Base-by-base conservation (phyloP, 2,797 vertebrate species). In the Nannoperca obscura region DNA sequence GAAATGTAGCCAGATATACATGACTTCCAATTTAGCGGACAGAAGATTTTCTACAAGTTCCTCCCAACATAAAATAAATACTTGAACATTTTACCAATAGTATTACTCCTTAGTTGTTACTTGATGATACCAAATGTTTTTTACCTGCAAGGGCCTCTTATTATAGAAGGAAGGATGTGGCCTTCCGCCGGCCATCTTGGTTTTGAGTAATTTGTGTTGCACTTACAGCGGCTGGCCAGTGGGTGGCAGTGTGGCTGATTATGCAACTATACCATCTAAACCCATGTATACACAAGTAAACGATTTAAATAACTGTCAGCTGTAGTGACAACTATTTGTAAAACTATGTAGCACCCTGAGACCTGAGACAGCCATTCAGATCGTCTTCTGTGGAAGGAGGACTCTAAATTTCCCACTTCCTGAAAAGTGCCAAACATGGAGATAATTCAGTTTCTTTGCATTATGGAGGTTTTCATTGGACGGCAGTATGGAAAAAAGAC, bases 351-450 rank as follows among this genome's bases (percentile, higher is more conserved):
- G 65, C 58, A 62, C 30, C 15, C 20, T 1, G 12, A 59, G 34
- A 75, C 3, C 38, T 13, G 62, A 38, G 49, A 66, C 60, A 60
- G 30, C 47, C 57, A 17, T 30, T 68, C 24, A 38, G 17, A 20
- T 64, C 53, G 27, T 0, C n/a, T n/a, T 44, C 19, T 54, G 36
- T 66, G 0, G n/a, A 12, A 11, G 15, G 10, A 12, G 30, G 42
- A 22, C 27, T 11, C 11, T 32, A 24, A 19, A 40, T 27, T 8
- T 9, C 5, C 4, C 60, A 14, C 5, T 32, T 67, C 47, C 65
- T 69, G 30, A 50, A 63, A 36, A 63, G 52, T 27, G 42, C 59
- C 15, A 32, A 54, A 53, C 36, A 55, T 22, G 17, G 52, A 57
- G 11, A 34, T 66, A 5, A 22, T n/a, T 44, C 8, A 9, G 2